Percentiles rank a stretch among this genome's conserved stretches.
Conservation (phyloP, 2,113 vertebrate species). For the Meleagris gallopavo region DNA sequence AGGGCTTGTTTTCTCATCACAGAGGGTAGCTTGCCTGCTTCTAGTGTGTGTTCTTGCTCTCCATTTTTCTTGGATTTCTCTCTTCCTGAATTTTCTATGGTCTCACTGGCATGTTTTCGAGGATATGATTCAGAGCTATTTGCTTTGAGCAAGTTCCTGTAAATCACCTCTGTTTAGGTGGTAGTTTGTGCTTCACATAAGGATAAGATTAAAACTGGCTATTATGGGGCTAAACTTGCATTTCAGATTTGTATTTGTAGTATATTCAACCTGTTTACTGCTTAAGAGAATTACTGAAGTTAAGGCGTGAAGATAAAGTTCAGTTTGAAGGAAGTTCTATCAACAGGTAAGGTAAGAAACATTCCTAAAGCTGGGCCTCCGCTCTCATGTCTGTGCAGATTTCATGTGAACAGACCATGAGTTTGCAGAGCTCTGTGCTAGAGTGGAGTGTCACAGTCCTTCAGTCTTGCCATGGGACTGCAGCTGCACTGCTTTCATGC, state of each 20-base stretch:
- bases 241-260: neutral
- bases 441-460: neutral
- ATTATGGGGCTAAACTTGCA: neutral
- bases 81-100: neutral
- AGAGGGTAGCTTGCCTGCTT: neutral
- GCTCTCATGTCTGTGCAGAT: neutral
- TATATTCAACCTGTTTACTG: neutral
- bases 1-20: neutral
- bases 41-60: neutral
- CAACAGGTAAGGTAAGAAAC: neutral
- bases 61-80: neutral
- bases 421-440: neutral
- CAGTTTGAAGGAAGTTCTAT: neutral
- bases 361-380: neutral
- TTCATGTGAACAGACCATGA: neutral
- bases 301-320: neutral
- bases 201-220: neutral
- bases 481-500: neutral
- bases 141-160: neutral
- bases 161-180: neutral
- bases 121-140: neutral
- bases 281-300: neutral
- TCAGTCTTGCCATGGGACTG: neutral
- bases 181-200: neutral
- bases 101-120: neutral